Conservation (phyloP, 1,140 invertebrate species). For the Cephus cinctus region DNA sequence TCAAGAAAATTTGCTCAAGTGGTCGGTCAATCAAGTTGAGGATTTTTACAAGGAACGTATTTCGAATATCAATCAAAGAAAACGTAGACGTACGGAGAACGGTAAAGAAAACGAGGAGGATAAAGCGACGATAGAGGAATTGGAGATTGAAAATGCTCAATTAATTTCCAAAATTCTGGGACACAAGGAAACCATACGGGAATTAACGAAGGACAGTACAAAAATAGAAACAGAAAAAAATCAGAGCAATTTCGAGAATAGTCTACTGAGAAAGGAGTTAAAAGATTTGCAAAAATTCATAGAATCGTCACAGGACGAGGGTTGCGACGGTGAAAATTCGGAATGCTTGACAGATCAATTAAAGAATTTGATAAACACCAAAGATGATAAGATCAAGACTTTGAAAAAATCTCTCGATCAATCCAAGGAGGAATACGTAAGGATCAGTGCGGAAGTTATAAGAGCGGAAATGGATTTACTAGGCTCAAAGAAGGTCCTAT, state of each 20-base stretch:
- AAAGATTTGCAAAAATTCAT: conserved; percentile 9
- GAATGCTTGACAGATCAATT: background rate
- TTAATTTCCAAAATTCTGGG: conserved; percentile 20
- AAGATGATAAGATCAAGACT: conserved; percentile 4
- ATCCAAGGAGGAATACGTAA: background rate
- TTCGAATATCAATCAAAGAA: conserved; percentile 25
- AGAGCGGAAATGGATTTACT: conserved; percentile 14
- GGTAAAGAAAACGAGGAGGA: conserved; percentile 18
- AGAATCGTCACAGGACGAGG: background rate
- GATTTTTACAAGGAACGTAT: conserved; percentile 35
- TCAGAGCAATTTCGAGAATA: conserved; percentile 26
- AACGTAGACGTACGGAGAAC: conserved; percentile 23
- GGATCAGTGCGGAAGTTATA: conserved; percentile 10
- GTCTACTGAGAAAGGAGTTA: conserved; percentile 16
- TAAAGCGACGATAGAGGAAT: conserved; percentile 7
- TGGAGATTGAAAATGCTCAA: conserved; percentile 23
- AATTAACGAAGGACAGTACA: conserved; percentile 26
- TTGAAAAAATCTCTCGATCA: conserved; percentile 10
- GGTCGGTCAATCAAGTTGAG: conserved; percentile 32
- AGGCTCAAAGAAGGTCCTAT: conserved; percentile 2
- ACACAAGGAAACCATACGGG: conserved; percentile 19
- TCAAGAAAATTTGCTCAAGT: conserved; percentile 28
- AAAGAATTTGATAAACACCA: conserved; percentile 12
- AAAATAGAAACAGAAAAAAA: conserved; percentile 27
- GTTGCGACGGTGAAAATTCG: background rate